These are phyloP conservation scores for Syndactyla subalaris DNA, from an alignment of 2,797 vertebrate species.

Conservation along the genomic window DNA sequence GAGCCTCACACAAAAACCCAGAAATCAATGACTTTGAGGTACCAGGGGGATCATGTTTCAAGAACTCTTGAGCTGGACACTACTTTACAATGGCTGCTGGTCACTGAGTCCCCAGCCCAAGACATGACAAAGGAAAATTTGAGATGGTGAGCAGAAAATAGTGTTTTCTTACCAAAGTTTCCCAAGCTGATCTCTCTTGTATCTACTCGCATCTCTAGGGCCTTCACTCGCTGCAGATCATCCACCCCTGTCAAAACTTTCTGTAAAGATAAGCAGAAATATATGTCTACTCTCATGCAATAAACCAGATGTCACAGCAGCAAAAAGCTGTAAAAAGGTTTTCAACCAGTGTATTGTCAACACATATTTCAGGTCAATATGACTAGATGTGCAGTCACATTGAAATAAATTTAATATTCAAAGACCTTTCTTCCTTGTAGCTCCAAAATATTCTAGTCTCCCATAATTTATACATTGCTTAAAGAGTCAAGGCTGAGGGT, in stretches of 20 bases:
- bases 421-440: neutral
- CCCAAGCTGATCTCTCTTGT: conserved; percentile 86
- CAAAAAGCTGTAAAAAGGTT: neutral
- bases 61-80: neutral
- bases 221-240: conserved; percentile 82
- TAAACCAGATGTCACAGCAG: neutral
- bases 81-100: neutral
- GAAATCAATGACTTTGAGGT: neutral
- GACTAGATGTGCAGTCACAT: neutral
- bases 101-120: neutral
- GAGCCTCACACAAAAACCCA: neutral
- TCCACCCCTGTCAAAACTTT: conserved; percentile 80
- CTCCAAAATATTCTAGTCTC: neutral
- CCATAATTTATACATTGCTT: neutral
- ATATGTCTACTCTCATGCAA: neutral
- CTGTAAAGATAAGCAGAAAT: conserved; percentile 75
- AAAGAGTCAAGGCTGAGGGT: neutral
- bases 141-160: neutral
- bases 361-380: neutral
- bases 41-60: neutral
- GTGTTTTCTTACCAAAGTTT: conserved; percentile 87
- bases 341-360: neutral
- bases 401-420: neutral
- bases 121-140: neutral
- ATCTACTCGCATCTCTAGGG: conserved; percentile 86